A percentile compares a stretch with the other conserved stretches of the same genome.
phyloP scores from a whole-genome alignment of 2,113 vertebrate genomes.

The Peromyscus maniculatus region DNA sequence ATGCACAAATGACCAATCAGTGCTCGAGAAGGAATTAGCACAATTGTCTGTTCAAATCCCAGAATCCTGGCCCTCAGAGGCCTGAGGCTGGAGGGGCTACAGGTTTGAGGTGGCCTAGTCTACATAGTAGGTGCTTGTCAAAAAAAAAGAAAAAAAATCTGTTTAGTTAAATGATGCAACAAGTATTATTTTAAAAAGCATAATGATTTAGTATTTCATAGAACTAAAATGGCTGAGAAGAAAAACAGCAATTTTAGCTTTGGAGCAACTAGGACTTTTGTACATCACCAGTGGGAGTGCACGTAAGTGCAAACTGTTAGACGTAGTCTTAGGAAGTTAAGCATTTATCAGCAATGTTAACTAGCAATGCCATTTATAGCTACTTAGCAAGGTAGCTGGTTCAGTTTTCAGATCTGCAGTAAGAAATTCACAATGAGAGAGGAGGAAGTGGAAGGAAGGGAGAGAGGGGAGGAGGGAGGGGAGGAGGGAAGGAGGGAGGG shows the following conservation, averaged over 20 bases:
- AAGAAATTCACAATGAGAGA: background rate
- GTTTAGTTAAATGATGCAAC: background rate
- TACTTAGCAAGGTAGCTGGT: background rate
- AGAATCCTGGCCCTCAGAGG: background rate
- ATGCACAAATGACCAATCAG: background rate
- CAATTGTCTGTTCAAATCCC: background rate
- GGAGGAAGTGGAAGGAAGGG: no score
- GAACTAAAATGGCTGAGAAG: background rate
- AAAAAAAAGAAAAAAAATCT: background rate
- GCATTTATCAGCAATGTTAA: background rate
- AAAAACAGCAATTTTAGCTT: background rate
- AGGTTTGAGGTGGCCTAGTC: background rate
- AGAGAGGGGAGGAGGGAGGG: no score
- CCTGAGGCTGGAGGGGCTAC: background rate
- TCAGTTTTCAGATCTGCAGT: constrained; percentile 9
- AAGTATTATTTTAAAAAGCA: background rate
- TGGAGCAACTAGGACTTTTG: background rate
- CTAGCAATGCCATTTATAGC: background rate
- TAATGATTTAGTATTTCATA: background rate
- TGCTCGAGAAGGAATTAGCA: background rate
- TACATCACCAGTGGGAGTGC: background rate
- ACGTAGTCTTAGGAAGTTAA: background rate
- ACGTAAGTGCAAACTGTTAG: background rate
- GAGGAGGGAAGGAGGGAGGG: no score
- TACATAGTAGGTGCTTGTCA: background rate